These are phyloP conservation scores for Halcyon senegalensis DNA, from an alignment of 2,113 vertebrate genomes.

Conservation along the genomic window DNA sequence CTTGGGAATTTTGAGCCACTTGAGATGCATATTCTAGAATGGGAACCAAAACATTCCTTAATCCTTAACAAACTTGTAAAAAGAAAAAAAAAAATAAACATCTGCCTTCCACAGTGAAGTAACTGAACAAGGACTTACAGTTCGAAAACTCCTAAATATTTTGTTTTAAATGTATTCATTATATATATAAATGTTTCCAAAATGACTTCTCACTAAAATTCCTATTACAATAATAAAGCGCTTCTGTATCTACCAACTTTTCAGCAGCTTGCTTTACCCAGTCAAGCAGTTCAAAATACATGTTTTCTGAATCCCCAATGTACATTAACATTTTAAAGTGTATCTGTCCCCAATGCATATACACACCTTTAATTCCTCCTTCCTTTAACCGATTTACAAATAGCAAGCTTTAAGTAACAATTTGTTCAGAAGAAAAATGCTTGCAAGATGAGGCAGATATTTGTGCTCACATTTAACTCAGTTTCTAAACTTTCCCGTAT, in stretches of 20 bases:
- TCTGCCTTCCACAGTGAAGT: neutral
- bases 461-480: neutral
- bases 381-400: neutral
- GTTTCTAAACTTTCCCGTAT: neutral
- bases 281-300: neutral
- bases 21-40: slow-evolving; percentile 59
- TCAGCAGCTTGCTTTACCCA: neutral
- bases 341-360: neutral
- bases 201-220: slow-evolving; percentile 45
- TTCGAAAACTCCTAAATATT: slow-evolving; percentile 33
- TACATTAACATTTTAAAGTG: neutral
- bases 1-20: slow-evolving; percentile 59
- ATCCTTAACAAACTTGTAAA: slow-evolving; percentile 66
- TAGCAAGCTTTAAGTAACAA: neutral
- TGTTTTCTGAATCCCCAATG: neutral
- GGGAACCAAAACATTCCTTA: slow-evolving; percentile 64
- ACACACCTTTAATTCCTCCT: neutral
- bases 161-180: slow-evolving; percentile 46
- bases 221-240: neutral
- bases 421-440: neutral
- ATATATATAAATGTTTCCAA: slow-evolving; percentile 19
- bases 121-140: slow-evolving; percentile 52
- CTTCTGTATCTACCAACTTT: slow-evolving; percentile 22
- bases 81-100: slow-evolving; percentile 72
- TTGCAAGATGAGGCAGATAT: neutral